Conservation (phyloP, 2,113 vertebrate genomes). For the Pluvianellus socialis region DNA sequence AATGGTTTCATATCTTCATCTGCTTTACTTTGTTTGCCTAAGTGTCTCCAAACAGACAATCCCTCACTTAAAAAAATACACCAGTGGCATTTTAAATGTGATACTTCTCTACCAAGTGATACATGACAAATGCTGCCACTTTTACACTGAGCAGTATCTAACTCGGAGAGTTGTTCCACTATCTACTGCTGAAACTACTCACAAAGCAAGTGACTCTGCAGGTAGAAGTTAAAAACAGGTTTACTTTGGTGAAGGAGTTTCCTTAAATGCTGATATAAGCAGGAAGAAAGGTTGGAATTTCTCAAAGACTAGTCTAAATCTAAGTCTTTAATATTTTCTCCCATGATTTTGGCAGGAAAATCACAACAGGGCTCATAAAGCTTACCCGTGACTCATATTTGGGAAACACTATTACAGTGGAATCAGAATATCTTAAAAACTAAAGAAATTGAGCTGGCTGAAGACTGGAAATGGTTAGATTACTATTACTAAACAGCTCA, state of each 20-base stretch:
- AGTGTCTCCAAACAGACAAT: not conserved
- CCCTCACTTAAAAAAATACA: not conserved
- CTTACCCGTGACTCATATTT: not conserved
- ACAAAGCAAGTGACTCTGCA: not conserved
- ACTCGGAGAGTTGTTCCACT: not conserved
- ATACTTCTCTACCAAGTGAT: not conserved
- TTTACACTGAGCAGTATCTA: not conserved
- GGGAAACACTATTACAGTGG: not conserved
- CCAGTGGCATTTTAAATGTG: not conserved
- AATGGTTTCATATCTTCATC: not conserved
- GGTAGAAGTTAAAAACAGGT: not conserved
- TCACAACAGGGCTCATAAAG: not conserved
- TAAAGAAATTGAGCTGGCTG: not conserved
- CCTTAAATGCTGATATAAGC: not conserved
- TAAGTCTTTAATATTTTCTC: not conserved
- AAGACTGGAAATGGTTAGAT: not conserved
- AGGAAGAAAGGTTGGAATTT: not conserved
- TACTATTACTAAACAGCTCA: not conserved
- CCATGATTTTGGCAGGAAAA: not conserved
- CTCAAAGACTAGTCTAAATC: not conserved
- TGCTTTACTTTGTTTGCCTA: not conserved
- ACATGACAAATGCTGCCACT: not conserved
- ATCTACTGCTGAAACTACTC: not conserved
- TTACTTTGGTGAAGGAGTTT: not conserved
- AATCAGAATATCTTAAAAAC: not conserved